Evolutionary conservation across 2,113 vertebrate genomes (phyloP), one percentile per base, ranked within the genome.

Genomic region (Empidonax alnorum): DNA sequence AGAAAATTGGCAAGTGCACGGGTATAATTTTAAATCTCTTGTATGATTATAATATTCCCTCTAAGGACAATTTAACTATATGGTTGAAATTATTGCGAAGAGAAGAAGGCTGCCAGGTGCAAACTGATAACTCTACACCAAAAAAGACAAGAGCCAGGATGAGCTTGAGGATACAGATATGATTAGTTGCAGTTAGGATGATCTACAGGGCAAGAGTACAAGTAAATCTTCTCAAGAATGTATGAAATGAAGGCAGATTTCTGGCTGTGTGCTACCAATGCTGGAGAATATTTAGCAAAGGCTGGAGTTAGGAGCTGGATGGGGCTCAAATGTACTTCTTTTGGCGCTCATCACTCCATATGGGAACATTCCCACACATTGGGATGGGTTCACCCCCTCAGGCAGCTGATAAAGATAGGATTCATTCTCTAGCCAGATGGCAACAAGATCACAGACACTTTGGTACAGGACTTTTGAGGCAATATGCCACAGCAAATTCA

Each of bases 361-460:
- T 20, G 23, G 59, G 35, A 27, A 17, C 14, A 65, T 5, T 22
- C 17, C 18, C 3, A 4, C 0, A 2, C 0, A 0, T 1, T 74
- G 50, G 22, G n/a, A 63, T 72, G 14, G 11, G 62, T 69, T 92
- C 39, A 35, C 3, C 5, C 10, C 7, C 30, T 86, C 35, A 94
- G 47, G 39, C 14, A 84, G 52, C 31, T 84, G 76, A n/a, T 17
- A 55, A 59, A 33, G 63, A 78, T 75, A 77, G 17, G 20, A 66
- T 74, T 66, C 7, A 39, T 10, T 47, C 28, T 71, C 39, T 50
- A 74, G 25, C 6, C 28, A 75, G 41, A 19, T 1, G 4, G 44
- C 12, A 39, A 23, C 80, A 83, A 69, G 37, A 33, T 52, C 71
- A 52, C 13, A 87, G 24, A 21, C 56, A 72, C 12, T 75, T 78